Percentiles rank a stretch among this genome's conserved stretches.
phyloP scores from a whole-genome alignment of 2,888 invertebrate genomes.

The Caradrina kadenii region DNA sequence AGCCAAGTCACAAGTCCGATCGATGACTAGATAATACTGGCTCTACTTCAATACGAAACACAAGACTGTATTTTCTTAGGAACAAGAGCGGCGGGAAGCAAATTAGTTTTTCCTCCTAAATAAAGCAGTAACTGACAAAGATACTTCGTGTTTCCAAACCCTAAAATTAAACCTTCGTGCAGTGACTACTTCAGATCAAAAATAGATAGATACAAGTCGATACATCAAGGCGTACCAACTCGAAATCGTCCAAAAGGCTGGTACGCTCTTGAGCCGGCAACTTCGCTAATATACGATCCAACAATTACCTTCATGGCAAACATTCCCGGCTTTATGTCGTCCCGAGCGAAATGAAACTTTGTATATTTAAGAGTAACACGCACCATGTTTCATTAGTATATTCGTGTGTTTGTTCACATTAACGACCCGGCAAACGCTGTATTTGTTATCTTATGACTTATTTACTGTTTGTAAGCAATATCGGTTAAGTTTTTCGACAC shows the following conservation, averaged over 20 bases:
- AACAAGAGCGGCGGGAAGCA: background rate
- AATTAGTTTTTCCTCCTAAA: background rate
- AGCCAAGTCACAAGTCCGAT: constrained; percentile 58
- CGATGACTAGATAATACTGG: constrained; percentile 58
- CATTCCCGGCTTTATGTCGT: constrained; percentile 69
- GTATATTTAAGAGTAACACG: constrained; percentile 69
- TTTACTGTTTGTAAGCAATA: constrained; percentile 65
- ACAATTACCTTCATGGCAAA: constrained; percentile 76
- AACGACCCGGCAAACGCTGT: constrained; percentile 64
- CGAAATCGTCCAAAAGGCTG: constrained; percentile 55
- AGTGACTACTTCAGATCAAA: constrained; percentile 15
- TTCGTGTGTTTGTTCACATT: constrained; percentile 71
- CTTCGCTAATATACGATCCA: constrained; percentile 75
- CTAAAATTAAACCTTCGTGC: constrained; percentile 3
- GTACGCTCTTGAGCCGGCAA: constrained; percentile 65
- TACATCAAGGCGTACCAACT: constrained; percentile 48
- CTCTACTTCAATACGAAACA: constrained; percentile 5
- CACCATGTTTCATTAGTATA: constrained; percentile 70
- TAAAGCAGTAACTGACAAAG: background rate
- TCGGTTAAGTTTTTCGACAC: constrained; percentile 53
- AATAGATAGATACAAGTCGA: constrained; percentile 56
- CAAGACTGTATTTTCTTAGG: constrained; percentile 1
- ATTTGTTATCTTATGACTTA: constrained; percentile 72
- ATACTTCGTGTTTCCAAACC: background rate
- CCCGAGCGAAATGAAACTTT: constrained; percentile 67